Conservation (phyloP, 1,140 invertebrate species). For the Odontomachus brunneus region DNA sequence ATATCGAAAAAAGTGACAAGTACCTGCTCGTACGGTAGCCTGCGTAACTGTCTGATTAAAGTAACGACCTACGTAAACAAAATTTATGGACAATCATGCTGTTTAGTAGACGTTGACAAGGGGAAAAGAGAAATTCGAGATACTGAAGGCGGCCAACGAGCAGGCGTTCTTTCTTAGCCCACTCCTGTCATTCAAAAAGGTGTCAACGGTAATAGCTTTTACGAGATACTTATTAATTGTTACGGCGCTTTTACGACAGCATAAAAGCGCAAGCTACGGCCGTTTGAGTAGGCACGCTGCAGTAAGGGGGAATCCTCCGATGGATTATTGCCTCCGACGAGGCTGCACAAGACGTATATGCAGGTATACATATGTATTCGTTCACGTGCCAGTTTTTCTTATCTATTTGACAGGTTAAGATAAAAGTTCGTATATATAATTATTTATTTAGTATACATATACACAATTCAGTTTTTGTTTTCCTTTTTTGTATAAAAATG, state of each 20-base stretch:
- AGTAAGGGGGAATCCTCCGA: constrained; percentile 75
- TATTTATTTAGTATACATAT: no score
- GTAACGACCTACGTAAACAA: constrained; percentile 82
- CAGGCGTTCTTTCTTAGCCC: constrained; percentile 61
- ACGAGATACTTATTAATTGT: constrained; percentile 87
- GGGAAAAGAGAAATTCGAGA: constrained; percentile 15
- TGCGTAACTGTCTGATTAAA: constrained; percentile 83
- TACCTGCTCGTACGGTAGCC: constrained; percentile 50
- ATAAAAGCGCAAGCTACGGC: constrained; percentile 84
- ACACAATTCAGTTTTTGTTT: no score
- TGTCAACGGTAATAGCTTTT: constrained; percentile 85
- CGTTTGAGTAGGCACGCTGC: constrained; percentile 79
- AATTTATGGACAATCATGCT: constrained; percentile 83
- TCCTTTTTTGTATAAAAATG: no score
- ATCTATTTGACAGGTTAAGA: constrained; percentile 42
- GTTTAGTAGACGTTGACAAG: constrained; percentile 67
- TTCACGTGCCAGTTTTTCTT: constrained; percentile 22
- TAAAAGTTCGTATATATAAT: not conserved
- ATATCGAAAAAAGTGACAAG: constrained; percentile 59
- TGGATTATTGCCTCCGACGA: constrained; percentile 80
- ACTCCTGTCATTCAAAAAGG: constrained; percentile 85
- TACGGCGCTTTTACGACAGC: constrained; percentile 84
- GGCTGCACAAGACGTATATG: constrained; percentile 64
- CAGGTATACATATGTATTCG: constrained; percentile 44
- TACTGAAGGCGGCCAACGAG: constrained; percentile 3